These are phyloP conservation scores for Beris morrisii DNA, from an alignment of 2,888 invertebrate species.

Conservation along the genomic window DNA sequence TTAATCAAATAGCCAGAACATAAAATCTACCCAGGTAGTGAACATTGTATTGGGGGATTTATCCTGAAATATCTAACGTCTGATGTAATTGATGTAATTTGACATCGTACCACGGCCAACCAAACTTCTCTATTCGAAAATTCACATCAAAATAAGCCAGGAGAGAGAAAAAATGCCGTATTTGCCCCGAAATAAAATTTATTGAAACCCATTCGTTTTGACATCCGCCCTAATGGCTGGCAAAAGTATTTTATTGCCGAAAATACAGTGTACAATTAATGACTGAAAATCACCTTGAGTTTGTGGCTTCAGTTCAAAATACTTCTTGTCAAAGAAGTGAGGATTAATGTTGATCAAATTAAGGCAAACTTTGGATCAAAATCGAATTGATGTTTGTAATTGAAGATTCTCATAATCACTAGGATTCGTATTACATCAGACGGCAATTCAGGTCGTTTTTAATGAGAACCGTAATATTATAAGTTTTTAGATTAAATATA, in stretches of 20 bases:
- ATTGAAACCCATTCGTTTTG: constrained; percentile 22
- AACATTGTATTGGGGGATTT: constrained; percentile 1
- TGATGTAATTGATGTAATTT: constrained; percentile 22
- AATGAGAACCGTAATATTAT: no score
- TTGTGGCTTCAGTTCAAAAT: constrained; percentile 15
- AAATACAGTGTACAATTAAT: constrained; percentile 24
- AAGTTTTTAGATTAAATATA: no score
- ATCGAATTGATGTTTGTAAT: no score
- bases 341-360: background rate
- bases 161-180: background rate
- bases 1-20: no score
- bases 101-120: constrained; percentile 8
- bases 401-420: no score
- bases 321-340: constrained; percentile 6
- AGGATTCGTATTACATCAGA: no score
- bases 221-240: constrained; percentile 6
- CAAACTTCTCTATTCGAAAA: background rate
- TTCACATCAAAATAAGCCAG: background rate
- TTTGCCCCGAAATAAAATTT: constrained; percentile 13
- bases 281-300: constrained; percentile 21
- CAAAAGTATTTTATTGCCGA: constrained; percentile 1
- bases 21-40: background rate
- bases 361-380: no score
- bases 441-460: no score
- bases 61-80: constrained; percentile 7